phyloP scores from a whole-genome alignment of 2,113 vertebrate genomes.

The Desmodus rotundus region DNA sequence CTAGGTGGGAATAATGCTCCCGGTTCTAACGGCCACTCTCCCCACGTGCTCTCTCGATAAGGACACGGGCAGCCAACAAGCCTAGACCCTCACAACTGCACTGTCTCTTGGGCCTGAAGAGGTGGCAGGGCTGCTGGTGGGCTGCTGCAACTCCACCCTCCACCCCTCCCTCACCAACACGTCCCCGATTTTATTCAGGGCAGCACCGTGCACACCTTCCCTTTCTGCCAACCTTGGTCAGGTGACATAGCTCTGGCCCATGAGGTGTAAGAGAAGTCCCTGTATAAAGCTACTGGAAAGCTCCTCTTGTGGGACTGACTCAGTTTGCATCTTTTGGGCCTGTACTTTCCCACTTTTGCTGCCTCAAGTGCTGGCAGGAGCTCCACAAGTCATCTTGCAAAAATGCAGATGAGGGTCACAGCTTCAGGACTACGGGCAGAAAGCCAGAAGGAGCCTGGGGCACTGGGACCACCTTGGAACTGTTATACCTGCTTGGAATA shows the following conservation, averaged over 20 bases:
- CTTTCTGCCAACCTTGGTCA: not conserved
- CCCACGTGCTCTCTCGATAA: not conserved
- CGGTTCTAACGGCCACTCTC: not conserved
- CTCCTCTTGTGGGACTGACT: not conserved
- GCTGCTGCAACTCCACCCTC: not conserved
- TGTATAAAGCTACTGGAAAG: no score
- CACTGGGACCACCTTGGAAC: no score
- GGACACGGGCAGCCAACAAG: not conserved
- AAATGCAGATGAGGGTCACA: not conserved
- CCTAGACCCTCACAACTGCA: not conserved
- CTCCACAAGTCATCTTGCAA: rapidly evolving
- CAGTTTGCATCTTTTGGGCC: not conserved
- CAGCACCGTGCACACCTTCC: no score
- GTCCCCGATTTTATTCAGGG: not conserved
- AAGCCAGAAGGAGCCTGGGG: not conserved
- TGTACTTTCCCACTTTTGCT: not conserved
- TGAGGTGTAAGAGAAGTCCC: not conserved
- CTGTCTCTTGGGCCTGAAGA: not conserved
- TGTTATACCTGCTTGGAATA: not conserved
- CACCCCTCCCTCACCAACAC: not conserved
- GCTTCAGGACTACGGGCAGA: not conserved
- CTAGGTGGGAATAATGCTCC: no score
- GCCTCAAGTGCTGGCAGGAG: not conserved
- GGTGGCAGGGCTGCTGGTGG: not conserved
- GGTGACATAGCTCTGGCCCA: not conserved